These are phyloP conservation scores for Lasioglossum morio DNA, from an alignment of 2,888 invertebrate species.

Conservation along the genomic window DNA sequence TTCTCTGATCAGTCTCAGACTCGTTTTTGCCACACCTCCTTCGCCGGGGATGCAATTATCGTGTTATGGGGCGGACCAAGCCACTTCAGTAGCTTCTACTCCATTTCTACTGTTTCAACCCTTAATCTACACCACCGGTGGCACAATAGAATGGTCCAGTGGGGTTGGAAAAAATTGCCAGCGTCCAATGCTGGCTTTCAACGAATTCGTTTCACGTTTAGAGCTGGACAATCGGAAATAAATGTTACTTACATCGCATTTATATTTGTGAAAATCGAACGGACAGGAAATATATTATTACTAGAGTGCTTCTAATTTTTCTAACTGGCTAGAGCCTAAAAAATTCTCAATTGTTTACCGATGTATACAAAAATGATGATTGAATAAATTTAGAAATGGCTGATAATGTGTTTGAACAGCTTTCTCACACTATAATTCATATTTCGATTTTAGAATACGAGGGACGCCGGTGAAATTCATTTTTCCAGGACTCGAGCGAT, in stretches of 20 bases:
- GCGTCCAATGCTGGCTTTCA: background rate
- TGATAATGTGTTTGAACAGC: background rate
- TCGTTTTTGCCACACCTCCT: slow-evolving; percentile 39
- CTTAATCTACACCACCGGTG: background rate
- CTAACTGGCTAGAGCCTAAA: background rate
- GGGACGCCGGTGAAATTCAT: background rate
- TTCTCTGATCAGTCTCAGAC: slow-evolving; percentile 62
- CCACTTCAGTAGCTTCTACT: slow-evolving; percentile 24
- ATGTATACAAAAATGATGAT: background rate
- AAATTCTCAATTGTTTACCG: too few relatives aligned
- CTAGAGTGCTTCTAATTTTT: background rate
- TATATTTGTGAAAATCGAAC: background rate
- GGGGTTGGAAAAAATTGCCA: background rate
- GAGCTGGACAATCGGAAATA: background rate
- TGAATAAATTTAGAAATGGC: background rate
- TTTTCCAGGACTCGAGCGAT: background rate
- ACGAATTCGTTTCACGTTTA: background rate
- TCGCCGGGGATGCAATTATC: slow-evolving; percentile 49
- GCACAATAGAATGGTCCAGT: background rate
- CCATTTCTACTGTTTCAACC: slow-evolving; percentile 24
- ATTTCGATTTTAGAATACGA: background rate
- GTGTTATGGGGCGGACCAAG: slow-evolving; percentile 37
- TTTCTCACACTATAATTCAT: background rate
- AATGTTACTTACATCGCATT: background rate
- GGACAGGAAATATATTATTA: too few relatives aligned